phyloP scores from a whole-genome alignment of 2,797 vertebrate species.

The Xerus rutilus region DNA sequence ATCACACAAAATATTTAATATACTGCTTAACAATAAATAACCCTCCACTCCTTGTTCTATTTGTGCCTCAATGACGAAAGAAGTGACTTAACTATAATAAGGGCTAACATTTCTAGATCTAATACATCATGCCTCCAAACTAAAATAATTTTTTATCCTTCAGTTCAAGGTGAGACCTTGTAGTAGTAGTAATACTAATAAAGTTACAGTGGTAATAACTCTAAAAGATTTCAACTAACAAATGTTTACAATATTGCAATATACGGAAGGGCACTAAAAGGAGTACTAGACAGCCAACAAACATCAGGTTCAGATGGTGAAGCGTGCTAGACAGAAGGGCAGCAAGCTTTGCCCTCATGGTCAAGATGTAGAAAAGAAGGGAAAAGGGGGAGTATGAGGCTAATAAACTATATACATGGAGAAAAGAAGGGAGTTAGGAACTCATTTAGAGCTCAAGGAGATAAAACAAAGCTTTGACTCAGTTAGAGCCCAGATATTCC shows the following conservation, averaged over 20 bases:
- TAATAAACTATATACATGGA: background rate
- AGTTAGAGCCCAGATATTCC: background rate
- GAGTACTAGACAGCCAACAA: background rate
- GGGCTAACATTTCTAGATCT: background rate
- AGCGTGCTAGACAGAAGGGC: background rate
- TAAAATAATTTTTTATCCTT: background rate
- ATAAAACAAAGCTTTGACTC: background rate
- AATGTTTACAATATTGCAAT: background rate
- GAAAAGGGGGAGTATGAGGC: background rate
- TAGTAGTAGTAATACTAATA: background rate
- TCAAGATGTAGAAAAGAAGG: background rate
- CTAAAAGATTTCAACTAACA: conserved; percentile 7
- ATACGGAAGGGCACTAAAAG: background rate
- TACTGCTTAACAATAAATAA: background rate
- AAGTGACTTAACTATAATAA: background rate
- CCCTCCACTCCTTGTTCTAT: background rate
- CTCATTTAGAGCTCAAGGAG: background rate
- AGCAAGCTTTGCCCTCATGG: background rate
- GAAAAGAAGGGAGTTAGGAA: background rate
- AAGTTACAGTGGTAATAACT: background rate
- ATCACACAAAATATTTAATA: background rate
- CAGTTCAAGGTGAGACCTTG: background rate
- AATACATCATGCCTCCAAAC: background rate
- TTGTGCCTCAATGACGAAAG: background rate
- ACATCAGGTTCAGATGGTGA: background rate